Evolutionary conservation across 1,140 invertebrate genomes (phyloP).

Genomic region (Nilaparvata lugens): DNA sequence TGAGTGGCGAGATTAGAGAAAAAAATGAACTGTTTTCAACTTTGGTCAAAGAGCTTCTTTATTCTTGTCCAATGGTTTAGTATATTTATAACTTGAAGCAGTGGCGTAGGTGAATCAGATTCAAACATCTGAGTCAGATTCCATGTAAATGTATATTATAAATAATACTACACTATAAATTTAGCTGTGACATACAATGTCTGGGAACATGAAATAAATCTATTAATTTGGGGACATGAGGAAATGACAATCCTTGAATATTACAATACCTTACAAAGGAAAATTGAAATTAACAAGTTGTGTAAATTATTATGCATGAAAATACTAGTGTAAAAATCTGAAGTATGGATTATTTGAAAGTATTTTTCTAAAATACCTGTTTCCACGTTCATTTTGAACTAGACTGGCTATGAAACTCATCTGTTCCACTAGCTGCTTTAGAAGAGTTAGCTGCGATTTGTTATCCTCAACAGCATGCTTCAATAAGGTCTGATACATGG

Average conservation of each 20-base stretch:
- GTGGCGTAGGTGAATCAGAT: too few relatives aligned
- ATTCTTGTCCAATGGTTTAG: too few relatives aligned
- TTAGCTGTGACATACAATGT: too few relatives aligned
- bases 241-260: not conserved
- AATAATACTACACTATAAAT: too few relatives aligned
- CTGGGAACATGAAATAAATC: not conserved
- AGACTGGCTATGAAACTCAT: conserved; percentile 4
- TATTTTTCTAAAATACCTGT: conserved; percentile 24
- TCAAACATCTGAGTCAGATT: too few relatives aligned
- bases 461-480: conserved; percentile 62
- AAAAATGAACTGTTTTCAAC: too few relatives aligned
- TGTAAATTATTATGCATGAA: not conserved
- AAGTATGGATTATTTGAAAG: conserved; percentile 9
- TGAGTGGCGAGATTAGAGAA: too few relatives aligned
- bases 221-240: not conserved
- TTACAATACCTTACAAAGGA: not conserved
- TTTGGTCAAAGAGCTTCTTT: too few relatives aligned
- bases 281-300: not conserved
- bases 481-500: conserved; percentile 58
- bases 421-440: conserved; percentile 15
- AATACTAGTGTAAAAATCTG: not conserved
- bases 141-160: too few relatives aligned
- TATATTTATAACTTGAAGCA: too few relatives aligned
- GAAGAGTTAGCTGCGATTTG: conserved; percentile 37
- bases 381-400: conserved; percentile 19